A percentile compares a stretch with the other conserved stretches of the same genome.
Conservation (phyloP, 2,113 vertebrate genomes). For the Leptosomus discolor region DNA sequence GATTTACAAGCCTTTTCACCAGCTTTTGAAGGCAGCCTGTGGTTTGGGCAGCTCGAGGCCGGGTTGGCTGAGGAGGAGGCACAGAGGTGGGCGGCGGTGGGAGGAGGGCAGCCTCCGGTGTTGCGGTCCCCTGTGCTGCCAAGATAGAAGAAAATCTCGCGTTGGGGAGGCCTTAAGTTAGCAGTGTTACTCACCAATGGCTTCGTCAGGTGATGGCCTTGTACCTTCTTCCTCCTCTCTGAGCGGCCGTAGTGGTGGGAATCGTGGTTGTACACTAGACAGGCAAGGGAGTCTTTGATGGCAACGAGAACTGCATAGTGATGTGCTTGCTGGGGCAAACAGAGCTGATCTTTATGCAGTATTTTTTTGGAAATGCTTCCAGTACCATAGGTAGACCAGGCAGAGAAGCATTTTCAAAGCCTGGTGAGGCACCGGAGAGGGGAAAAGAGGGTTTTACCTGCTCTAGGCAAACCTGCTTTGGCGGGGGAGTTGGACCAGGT, state of each 20-base stretch:
- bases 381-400: background rate
- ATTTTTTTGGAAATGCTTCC: background rate
- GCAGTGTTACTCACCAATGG: fast-evolving
- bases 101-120: background rate
- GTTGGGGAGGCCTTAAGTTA: background rate
- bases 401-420: background rate
- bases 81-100: fast-evolving
- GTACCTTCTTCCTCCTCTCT: background rate
- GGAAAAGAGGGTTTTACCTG: background rate
- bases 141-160: background rate
- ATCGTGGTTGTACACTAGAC: fast-evolving
- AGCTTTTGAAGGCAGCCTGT: background rate
- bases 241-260: background rate
- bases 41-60: background rate
- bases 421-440: background rate
- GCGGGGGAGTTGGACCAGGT: too few relatives aligned
- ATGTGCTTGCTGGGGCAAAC: too few relatives aligned
- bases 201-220: background rate
- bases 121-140: background rate
- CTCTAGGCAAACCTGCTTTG: too few relatives aligned
- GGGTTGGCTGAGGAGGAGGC: background rate
- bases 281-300: too few relatives aligned
- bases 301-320: background rate
- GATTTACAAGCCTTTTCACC: background rate
- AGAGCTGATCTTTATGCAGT: background rate